phyloP scores from a whole-genome alignment of 2,797 vertebrate genomes.

The Gymnoscopelus microlampas region DNA sequence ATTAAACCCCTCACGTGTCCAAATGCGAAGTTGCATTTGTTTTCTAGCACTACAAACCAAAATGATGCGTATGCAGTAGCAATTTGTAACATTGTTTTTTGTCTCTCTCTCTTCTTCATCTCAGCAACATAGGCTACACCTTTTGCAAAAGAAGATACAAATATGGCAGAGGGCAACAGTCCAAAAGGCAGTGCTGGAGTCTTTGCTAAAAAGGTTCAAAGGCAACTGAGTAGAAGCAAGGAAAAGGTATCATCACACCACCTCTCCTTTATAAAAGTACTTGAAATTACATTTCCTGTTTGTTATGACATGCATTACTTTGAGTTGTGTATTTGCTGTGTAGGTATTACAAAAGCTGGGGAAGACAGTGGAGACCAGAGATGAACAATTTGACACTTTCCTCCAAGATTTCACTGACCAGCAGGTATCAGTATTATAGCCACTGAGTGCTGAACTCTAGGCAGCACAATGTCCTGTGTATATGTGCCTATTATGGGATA shows the following conservation, averaged over 20 bases:
- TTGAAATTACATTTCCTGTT: background rate
- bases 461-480: too few species aligned
- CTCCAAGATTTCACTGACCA: slow-evolving; percentile 86
- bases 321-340: slow-evolving; percentile 13
- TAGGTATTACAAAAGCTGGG: slow-evolving; percentile 94
- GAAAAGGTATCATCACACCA: slow-evolving; percentile 87
- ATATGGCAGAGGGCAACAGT: slow-evolving; percentile 68
- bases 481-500: slow-evolving; percentile 1
- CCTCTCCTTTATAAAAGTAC: background rate
- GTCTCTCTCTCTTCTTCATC: too few species aligned
- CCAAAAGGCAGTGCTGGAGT: slow-evolving; percentile 83
- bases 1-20: too few species aligned
- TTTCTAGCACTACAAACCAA: too few species aligned
- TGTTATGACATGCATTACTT: background rate
- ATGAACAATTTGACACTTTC: slow-evolving; percentile 88
- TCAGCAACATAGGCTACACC: background rate
- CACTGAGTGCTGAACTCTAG: background rate
- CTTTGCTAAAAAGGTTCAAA: slow-evolving; percentile 91
- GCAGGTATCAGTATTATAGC: slow-evolving; percentile 80
- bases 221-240: slow-evolving; percentile 89
- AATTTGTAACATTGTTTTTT: too few species aligned
- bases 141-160: slow-evolving; percentile 13
- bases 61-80: too few species aligned
- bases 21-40: too few species aligned
- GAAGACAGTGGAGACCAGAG: slow-evolving; percentile 90